Base-by-base conservation (phyloP, 37 sponge, comb jelly and placozoan species). In the Axinella damicornis region DNA sequence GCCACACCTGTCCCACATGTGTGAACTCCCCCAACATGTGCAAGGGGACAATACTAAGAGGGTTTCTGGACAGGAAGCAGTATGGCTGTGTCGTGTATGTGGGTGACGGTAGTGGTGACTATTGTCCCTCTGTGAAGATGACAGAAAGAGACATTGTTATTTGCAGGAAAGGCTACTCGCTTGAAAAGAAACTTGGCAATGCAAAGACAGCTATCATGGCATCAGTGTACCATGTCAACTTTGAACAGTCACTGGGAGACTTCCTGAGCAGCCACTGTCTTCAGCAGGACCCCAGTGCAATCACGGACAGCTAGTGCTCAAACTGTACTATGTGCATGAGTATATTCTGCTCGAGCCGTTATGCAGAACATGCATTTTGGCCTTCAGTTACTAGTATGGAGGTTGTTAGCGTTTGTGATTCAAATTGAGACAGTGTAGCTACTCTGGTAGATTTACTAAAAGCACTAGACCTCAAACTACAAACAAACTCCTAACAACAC, bases 61-160 rank as follows among this genome's bases (percentile, higher is more conserved):
- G 76, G 20, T 77, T 70, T 62, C 39, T 91, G n/a, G 15, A 16
- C 2, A 30, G 21, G 20, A 30, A 37, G 0, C 19, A 55, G 52
- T 87, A 84, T 74, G 18, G 27, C 32, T 73, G 69, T 63, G 70
- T 85, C 6, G 83, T 95, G 28, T 95, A 95, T 77, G 64, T 88
- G 0, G 95, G 95, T 2, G 95, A 95, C 80, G 95, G 95, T 18
- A 27, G 53, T 4, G 76, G 76, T 27, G 95, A 95, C 76, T 62
- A 77, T 25, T 91, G 92, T 76, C 81, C 95, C 24, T 22, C 71
- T 34, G 30, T 84, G 52, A 28, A 40, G 20, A 63, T 95, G 55
- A 37, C 32, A 4, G 64, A 55, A 6, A 36, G 63, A 15, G 95
- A 95, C 85, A 64, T 69, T 35, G 86, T 87, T 31, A 57, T 91